Percentiles rank a stretch among this genome's conserved stretches.
Conservation (phyloP, 2,797 vertebrate species). For the Pangasius sanitwongsei region DNA sequence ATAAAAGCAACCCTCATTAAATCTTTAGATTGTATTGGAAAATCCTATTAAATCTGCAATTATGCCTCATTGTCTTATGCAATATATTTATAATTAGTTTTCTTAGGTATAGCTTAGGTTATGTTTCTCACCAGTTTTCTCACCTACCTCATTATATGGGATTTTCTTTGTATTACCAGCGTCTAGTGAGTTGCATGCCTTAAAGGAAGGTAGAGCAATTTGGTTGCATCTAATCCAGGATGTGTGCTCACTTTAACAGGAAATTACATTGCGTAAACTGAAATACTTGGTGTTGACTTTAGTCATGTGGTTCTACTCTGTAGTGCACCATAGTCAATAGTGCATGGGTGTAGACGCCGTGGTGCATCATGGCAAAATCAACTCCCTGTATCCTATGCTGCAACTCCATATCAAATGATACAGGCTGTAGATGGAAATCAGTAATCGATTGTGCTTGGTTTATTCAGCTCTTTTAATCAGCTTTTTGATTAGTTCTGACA, state of each 20-base stretch:
- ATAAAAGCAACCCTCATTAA: not conserved
- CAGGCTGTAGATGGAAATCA: not conserved
- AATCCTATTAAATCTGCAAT: not conserved
- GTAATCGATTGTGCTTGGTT: not conserved
- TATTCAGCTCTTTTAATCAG: not conserved
- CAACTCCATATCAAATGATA: not conserved
- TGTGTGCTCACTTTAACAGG: not conserved
- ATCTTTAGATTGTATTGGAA: not conserved
- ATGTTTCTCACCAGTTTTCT: not conserved
- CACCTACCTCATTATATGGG: not conserved
- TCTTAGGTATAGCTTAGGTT: not conserved
- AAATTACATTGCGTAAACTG: conserved; percentile 3
- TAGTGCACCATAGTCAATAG: not conserved
- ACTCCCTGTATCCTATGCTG: not conserved
- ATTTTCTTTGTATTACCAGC: not conserved
- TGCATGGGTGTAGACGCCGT: not conserved
- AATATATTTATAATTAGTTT: not conserved
- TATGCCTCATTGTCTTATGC: not conserved
- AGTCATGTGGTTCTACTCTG: not conserved
- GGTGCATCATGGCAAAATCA: not conserved
- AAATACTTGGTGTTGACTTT: not conserved
- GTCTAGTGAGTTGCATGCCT: not conserved
- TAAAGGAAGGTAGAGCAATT: not conserved
- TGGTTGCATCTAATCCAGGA: not conserved
- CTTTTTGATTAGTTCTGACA: not conserved